Base-by-base conservation (phyloP, 35 echinoderm and acorn worm species). In the Holothuria glaberrima region DNA sequence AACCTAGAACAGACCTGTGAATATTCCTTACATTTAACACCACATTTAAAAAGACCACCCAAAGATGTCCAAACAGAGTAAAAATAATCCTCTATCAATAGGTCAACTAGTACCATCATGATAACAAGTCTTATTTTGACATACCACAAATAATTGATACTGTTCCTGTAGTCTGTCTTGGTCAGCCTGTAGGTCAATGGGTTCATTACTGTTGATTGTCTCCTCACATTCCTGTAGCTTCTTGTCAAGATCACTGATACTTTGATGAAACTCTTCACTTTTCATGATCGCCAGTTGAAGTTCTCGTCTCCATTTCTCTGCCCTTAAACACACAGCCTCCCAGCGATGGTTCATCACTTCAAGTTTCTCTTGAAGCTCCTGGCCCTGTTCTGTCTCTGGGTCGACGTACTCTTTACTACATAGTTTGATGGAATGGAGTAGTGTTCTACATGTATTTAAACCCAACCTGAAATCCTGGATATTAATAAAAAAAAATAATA, bases 231-330 rank as follows among this genome's bases (percentile, higher is more conserved):
- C 60, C 19, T 90, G 32, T 1, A 99, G 88, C 80, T 91, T 80
- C 9, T 72, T 63, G 38, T 88, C 72, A 22, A 99, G 86, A 63
- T 99, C 97, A 46, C 87, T 89, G n/a, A 91, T 99, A 12, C 93
- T 99, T 60, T 99, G 97, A 69, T 99, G 93, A 59, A 99, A 99
- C 62, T 99, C 97, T 67, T 99, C 97, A 54, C 50, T 54, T 54
- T 54, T 54, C 74, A 95, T 94, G 71, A 99, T 94, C 21, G 95
- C 95, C 83, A 91, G 30, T 88, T 99, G 97, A 9, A 99, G 83
- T 48, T 93, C 91, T 69, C 88, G 92, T 88, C 94, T 94, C 97
- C 97, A 95, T 68, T 91, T 91, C 6, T 84, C 91, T 52, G 96
- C 96, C 52, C 91, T 78, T 22, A 80, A 63, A 56, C 88, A 99